Conservation (phyloP, 2,888 invertebrate species). For the Pseudococcus jackbeardsleyi region DNA sequence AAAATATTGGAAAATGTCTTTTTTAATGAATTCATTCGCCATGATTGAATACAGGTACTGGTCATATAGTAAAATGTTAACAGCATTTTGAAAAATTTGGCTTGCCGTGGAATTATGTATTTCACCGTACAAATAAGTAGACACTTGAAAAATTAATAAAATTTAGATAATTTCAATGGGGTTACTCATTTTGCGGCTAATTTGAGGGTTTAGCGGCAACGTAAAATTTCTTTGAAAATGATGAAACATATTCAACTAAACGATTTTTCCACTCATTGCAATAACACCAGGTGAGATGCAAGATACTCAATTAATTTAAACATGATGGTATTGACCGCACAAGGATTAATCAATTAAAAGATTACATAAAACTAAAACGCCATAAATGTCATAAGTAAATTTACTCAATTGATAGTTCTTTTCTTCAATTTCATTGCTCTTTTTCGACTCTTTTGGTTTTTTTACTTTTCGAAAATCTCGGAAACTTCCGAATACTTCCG, state of each 20-base stretch:
- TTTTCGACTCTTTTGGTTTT: background rate
- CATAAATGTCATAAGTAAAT: slow-evolving; percentile 4
- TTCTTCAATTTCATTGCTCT: background rate
- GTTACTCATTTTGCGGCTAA: slow-evolving; percentile 1
- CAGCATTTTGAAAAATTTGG: slow-evolving; percentile 73
- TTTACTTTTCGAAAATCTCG: background rate
- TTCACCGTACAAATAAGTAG: background rate
- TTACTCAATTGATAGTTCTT: background rate
- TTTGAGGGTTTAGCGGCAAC: background rate
- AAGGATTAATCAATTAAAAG: slow-evolving; percentile 5
- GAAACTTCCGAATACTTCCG: background rate
- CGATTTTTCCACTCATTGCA: background rate
- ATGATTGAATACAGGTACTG: slow-evolving; percentile 85
- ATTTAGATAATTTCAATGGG: background rate
- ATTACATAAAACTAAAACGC: background rate
- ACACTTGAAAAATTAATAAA: background rate
- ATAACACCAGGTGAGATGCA: background rate
- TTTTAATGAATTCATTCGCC: slow-evolving; percentile 80
- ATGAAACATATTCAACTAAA: background rate
- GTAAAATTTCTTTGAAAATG: background rate
- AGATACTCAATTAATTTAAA: background rate
- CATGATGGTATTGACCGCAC: background rate
- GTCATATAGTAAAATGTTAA: slow-evolving; percentile 87
- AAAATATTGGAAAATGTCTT: slow-evolving; percentile 74
- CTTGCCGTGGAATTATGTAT: background rate